A percentile compares a stretch with the other conserved stretches of the same genome.
phyloP scores from a whole-genome alignment of 2,797 vertebrate species.

The Typhlichthys subterraneus region DNA sequence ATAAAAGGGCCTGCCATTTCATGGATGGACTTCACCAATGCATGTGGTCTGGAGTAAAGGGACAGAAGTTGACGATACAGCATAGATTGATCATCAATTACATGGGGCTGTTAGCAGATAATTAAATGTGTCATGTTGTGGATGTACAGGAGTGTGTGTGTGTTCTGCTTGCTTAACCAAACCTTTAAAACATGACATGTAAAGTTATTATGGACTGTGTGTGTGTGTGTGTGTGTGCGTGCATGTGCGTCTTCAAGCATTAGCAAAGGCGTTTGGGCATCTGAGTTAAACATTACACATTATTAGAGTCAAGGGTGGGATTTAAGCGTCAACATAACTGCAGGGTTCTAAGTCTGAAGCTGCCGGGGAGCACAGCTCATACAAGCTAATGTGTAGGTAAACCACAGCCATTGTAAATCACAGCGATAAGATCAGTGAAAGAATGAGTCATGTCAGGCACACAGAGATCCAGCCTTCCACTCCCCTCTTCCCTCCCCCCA shows the following conservation, averaged over 20 bases:
- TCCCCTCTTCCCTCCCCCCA: background rate
- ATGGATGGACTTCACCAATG: too few relatives aligned
- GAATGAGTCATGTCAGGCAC: too few relatives aligned
- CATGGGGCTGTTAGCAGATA: background rate
- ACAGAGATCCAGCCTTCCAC: background rate
- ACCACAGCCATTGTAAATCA: background rate
- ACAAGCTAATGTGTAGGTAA: background rate
- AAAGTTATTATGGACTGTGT: slow-evolving; percentile 10
- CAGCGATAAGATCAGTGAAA: background rate
- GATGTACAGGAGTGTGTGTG: background rate
- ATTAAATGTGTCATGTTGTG: background rate
- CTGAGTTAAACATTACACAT: slow-evolving; percentile 27
- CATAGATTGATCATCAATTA: background rate
- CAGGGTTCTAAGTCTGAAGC: background rate
- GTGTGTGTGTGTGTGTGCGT: slow-evolving; percentile 3
- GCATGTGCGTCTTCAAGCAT: background rate
- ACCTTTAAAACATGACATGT: slow-evolving; percentile 9
- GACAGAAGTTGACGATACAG: background rate
- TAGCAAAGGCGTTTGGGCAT: background rate
- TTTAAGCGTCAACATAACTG: background rate
- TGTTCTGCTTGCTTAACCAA: slow-evolving; percentile 6
- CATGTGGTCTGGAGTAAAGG: too few relatives aligned
- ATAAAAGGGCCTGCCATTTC: too few relatives aligned
- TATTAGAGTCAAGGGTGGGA: background rate
- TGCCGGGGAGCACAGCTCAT: background rate